Percentiles rank a stretch among this genome's conserved stretches.
These are phyloP conservation scores for Trichosurus vulpecula DNA, from an alignment of 2,797 vertebrate genomes.

Conservation along the genomic window DNA sequence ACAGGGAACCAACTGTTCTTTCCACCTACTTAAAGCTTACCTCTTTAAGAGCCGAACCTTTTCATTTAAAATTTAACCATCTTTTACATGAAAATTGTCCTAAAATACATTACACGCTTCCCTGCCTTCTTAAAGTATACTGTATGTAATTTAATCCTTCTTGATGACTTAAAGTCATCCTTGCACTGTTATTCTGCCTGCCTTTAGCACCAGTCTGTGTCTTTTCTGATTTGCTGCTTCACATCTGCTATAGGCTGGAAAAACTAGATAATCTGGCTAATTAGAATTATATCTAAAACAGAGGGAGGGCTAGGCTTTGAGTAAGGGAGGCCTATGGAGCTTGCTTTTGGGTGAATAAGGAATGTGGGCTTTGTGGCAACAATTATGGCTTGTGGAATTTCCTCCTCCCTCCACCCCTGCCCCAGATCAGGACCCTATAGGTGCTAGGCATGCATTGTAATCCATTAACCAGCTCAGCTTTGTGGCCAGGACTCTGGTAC, in stretches of 20 bases:
- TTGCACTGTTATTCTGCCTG: conserved; percentile 11
- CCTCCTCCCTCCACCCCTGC: neutral
- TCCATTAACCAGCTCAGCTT: neutral
- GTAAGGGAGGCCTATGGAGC: neutral
- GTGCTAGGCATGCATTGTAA: neutral
- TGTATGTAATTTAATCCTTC: neutral
- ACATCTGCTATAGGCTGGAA: conserved; percentile 23
- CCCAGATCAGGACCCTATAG: neutral
- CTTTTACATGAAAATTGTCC: conserved; percentile 39
- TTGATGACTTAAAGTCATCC: neutral
- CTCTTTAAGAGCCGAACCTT: conserved; percentile 25
- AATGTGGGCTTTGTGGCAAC: neutral
- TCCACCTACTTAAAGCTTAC: conserved; percentile 4
- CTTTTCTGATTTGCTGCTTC: conserved; percentile 25
- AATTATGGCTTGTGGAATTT: neutral
- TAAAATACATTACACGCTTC: conserved; percentile 19
- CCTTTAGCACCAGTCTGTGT: conserved; percentile 19
- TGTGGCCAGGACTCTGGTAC: neutral
- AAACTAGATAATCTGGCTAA: neutral
- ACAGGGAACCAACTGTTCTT: conserved; percentile 1
- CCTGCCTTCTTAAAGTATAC: neutral
- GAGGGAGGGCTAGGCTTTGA: neutral
- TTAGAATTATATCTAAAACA: conserved; percentile 24
- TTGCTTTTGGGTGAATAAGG: neutral
- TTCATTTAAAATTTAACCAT: neutral